Conservation (phyloP, 2,888 invertebrate genomes). For the Synergus gifuensis region DNA sequence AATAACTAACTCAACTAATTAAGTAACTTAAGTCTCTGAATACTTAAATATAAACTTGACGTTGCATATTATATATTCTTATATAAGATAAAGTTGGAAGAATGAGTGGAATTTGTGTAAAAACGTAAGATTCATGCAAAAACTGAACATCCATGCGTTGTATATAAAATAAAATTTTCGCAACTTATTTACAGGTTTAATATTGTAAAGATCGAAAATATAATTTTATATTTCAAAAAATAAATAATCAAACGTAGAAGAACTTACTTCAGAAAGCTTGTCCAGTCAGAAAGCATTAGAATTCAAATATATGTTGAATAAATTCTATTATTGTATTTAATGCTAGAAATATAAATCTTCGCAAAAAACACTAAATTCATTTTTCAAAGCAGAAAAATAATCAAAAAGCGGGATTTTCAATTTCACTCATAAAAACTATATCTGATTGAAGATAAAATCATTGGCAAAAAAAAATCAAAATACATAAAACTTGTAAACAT, state of each 20-base stretch:
- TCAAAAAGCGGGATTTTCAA: neutral
- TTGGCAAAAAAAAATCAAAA: constrained; percentile 18
- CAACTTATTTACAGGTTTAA: too few species aligned
- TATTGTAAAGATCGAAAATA: too few species aligned
- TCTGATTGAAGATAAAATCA: neutral
- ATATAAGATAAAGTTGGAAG: too few species aligned
- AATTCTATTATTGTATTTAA: neutral
- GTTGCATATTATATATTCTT: neutral
- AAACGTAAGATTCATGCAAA: neutral
- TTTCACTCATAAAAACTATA: neutral
- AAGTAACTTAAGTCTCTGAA: too few species aligned
- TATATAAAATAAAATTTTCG: neutral
- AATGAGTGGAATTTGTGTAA: neutral
- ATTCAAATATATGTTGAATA: neutral
- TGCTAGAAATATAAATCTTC: neutral
- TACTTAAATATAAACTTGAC: too few species aligned
- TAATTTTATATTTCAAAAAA: neutral
- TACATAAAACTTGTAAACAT: neutral
- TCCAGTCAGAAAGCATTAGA: neutral
- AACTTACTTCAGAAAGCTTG: constrained; percentile 12
- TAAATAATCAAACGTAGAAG: neutral
- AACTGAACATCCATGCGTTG: neutral
- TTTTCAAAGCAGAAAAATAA: neutral
- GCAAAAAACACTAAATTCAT: too few species aligned
- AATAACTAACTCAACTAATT: too few species aligned